Evolutionary conservation across 2,113 vertebrate species (phyloP).

Genomic region (Gambusia affinis): DNA sequence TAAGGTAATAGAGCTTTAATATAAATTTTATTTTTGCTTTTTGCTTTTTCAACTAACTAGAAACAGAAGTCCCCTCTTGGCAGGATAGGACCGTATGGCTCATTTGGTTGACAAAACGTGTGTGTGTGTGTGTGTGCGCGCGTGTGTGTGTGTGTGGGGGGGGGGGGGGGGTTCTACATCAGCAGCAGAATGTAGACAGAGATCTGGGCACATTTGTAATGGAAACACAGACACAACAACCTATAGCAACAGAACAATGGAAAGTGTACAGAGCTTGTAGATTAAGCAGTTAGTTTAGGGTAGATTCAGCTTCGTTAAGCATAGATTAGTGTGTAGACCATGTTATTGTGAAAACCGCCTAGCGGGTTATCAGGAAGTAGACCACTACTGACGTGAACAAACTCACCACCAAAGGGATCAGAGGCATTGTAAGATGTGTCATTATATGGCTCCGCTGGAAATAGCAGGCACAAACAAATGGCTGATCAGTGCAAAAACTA

Average conservation of each 20-base stretch:
- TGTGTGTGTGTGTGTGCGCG: no score
- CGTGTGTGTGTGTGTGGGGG: no score
- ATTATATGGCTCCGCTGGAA: constrained; percentile 93
- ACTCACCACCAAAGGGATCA: constrained; percentile 95
- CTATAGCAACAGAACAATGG: not conserved
- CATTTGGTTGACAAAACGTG: no score
- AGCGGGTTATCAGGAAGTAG: constrained; percentile 15
- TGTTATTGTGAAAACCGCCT: constrained; percentile 71
- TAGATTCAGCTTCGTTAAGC: constrained; percentile 16
- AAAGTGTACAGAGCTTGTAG: constrained; percentile 20
- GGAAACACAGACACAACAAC: not conserved
- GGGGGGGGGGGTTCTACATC: no score
- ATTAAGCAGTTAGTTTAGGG: constrained; percentile 11
- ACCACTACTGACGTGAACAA: constrained; percentile 50
- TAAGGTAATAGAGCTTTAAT: no score
- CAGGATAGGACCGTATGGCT: no score
- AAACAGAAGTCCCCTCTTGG: no score
- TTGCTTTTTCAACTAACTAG: no score
- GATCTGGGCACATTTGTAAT: no score
- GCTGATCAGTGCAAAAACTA: constrained; percentile 30
- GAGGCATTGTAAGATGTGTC: constrained; percentile 89
- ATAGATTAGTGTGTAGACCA: constrained; percentile 59
- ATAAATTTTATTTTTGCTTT: no score
- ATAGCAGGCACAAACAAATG: constrained; percentile 63
- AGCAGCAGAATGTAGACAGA: no score